A percentile compares a stretch with the other conserved stretches of the same genome.
Conservation (phyloP, 2,888 invertebrate species). For the Graphium colonna region DNA sequence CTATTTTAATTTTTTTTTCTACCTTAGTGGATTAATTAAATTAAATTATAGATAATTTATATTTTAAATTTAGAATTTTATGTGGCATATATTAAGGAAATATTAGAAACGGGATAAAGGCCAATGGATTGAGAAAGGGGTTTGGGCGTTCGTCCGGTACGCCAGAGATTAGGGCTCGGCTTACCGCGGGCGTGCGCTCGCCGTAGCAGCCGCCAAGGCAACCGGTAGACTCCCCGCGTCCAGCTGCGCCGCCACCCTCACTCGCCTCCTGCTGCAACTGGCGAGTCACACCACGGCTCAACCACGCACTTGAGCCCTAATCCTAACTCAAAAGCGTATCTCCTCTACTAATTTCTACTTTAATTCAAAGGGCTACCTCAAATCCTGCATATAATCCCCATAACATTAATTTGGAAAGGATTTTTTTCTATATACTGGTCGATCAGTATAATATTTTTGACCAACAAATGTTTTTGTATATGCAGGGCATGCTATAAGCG, state of each 20-base stretch:
- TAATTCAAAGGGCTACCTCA: neutral
- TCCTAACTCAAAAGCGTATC: slow-evolving; percentile 6
- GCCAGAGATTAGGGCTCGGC: slow-evolving; percentile 38
- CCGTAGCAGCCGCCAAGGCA: slow-evolving; percentile 87
- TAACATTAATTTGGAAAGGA: neutral
- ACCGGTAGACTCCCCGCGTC: slow-evolving; percentile 82
- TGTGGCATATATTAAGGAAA: too few relatives aligned
- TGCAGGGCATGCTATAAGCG: slow-evolving; percentile 51
- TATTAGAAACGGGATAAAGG: neutral
- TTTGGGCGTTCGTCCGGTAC: neutral
- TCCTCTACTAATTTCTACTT: slow-evolving; percentile 3
- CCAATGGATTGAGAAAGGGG: too few relatives aligned
- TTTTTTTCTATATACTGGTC: neutral
- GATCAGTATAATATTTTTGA: too few relatives aligned
- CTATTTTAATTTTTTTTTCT: too few relatives aligned
- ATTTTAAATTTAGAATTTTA: too few relatives aligned
- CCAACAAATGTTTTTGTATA: neutral
- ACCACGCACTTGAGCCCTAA: slow-evolving; percentile 16
- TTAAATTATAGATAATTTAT: too few relatives aligned
- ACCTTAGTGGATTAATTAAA: too few relatives aligned
- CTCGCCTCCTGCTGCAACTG: slow-evolving; percentile 76
- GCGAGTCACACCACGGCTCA: slow-evolving; percentile 55
- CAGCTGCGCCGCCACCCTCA: slow-evolving; percentile 77
- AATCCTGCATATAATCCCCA: neutral
- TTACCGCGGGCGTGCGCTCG: slow-evolving; percentile 88